Evolutionary conservation across 1,140 invertebrate genomes (phyloP).

Genomic region (Mactra quadrangularis): DNA sequence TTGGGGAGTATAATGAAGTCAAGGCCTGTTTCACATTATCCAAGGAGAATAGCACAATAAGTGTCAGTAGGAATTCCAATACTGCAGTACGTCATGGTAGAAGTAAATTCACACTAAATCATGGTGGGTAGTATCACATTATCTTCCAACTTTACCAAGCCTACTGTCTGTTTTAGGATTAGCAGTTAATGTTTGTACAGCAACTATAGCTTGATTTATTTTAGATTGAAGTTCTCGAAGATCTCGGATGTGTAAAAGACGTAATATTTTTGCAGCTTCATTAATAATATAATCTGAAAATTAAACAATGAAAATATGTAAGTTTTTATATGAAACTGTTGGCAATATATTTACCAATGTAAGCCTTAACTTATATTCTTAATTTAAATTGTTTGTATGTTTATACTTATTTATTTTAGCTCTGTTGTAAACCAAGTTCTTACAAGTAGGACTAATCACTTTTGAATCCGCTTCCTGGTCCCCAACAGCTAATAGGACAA

Average conservation of each 20-base stretch:
- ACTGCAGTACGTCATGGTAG: too few relatives aligned
- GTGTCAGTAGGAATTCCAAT: too few relatives aligned
- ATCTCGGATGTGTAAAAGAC: constrained; percentile 95
- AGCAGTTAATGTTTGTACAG: constrained; percentile 95
- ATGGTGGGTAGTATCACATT: background rate
- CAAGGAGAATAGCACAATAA: too few relatives aligned
- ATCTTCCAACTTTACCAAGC: constrained; percentile 94
- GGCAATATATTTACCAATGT: background rate
- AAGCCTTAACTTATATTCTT: background rate
- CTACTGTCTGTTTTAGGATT: constrained; percentile 98
- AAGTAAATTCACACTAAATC: too few relatives aligned
- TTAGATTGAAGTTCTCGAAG: constrained; percentile 95
- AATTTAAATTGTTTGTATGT: background rate
- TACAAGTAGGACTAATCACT: too few relatives aligned
- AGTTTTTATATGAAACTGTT: background rate
- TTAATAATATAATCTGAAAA: constrained; percentile 88
- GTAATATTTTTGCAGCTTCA: constrained; percentile 91
- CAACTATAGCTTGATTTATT: constrained; percentile 97
- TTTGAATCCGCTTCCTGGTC: too few relatives aligned
- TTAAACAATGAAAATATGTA: constrained; percentile 3
- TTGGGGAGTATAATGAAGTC: too few relatives aligned
- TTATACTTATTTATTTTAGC: too few relatives aligned
- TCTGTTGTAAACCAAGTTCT: too few relatives aligned
- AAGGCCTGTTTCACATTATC: too few relatives aligned
- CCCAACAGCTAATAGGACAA: too few relatives aligned